Base-by-base conservation (phyloP, 2,113 vertebrate species). In the Meleagris gallopavo region DNA sequence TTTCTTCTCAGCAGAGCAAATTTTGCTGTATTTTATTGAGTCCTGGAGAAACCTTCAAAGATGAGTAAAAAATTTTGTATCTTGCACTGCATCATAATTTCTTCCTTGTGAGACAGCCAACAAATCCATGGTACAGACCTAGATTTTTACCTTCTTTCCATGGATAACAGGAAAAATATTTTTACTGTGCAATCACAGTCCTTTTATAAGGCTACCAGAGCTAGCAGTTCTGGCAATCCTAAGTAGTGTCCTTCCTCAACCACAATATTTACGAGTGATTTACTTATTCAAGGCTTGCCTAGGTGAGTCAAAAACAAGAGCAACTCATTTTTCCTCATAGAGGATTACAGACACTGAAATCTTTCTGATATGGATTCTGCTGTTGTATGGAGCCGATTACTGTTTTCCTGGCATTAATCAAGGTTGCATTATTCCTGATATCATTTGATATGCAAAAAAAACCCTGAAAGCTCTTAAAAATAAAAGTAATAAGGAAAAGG, bases 1-100 rank as follows among this genome's bases (percentile, higher is more conserved):
- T 76, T 88, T 65, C 70, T 89, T 88, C 71, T 66, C 19, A 61
- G 48, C 48, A 65, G 10, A 93, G 40, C 43, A 94, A 72, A 76
- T 93, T 89, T 84, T 79, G 14, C 50, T 76, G 22, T 78, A 17
- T 90, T 92, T 57, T 48, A 86, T 5, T 41, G 40, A 58, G 36
- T 86, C 40, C 40, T 79, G 58, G 77, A 94, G 57, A 76, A 92
- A 57, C 61, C 25, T 80, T 88, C 92, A 69, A 62, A 95, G 76
- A 58, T 81, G 73, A 86, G 77, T 82, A 60, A 91, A 91, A 90
- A 88, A 94, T 90, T 88, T 93, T 72, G 69, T 69, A 72, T 90
- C 83, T 88, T 2, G 8, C 76, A 81, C 83, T 82, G 43, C 62
- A 73, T 88, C 6, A 0, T 94, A 89, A 78, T 93, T 89, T 71